Base-by-base conservation (phyloP, 2,113 vertebrate genomes). In the Carlito syrichta region DNA sequence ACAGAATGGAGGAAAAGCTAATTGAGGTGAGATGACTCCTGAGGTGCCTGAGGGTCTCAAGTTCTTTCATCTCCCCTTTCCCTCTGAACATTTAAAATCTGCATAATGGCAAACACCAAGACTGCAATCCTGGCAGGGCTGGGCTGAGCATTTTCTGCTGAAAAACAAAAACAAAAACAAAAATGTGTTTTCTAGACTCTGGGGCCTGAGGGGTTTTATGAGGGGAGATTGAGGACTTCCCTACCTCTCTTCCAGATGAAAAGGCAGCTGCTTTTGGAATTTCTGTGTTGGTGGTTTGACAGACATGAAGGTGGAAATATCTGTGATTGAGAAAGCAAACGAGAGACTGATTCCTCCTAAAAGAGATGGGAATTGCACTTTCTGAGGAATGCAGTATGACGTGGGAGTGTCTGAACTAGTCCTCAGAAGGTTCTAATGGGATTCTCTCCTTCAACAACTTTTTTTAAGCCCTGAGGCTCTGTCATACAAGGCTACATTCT, bases 201-300 rank as follows among this genome's bases (percentile, higher is more conserved):
- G 56, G 45, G n/a, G 19, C 89, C 56, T 90, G 48, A 30, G 20
- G 84, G 38, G 13, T 8, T 52, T 76, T 78, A 40, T 27, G 52
- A 82, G 23, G 43, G 48, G 58, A 93, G 62, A 93, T 25, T 85
- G 38, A 95, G 62, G 35, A 93, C 74, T 77, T 78, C 60, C 66
- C 52, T 91, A n/a, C 38, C 9, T 71, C 68, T 92, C 38, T 91
- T 89, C 40, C 62, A 74, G 54, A 89, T 86, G 89, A 97, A 96
- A 97, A 96, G 43, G 71, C 8, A 8, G 81, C 56, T 96, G 89
- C 63, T 92, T 97, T 97, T 96, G 95, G 89, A 95, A 95, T 96
- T 95, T 91, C 84, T 86, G 38, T 92, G 69, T 86, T 97, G 58
- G 60, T 96, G 68, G 52, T 88, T 95, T 95, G 93, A 95, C 74